A percentile compares a stretch with the other conserved stretches of the same genome.
These are phyloP conservation scores for Hydropotes inermis DNA, from an alignment of 2,113 vertebrate species.

Conservation along the genomic window DNA sequence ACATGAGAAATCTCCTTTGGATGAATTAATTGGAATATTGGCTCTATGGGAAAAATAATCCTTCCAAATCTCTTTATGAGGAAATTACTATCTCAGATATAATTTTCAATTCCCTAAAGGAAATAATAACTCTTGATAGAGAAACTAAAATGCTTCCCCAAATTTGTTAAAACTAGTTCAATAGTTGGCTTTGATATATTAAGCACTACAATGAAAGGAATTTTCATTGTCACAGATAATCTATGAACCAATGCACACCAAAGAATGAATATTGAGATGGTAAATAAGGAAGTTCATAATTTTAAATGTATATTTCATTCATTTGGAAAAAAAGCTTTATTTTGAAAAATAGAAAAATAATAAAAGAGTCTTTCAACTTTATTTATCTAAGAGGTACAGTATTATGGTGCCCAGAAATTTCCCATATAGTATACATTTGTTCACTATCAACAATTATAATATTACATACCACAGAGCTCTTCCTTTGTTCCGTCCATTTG, in stretches of 20 bases:
- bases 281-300: background rate
- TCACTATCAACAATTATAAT: background rate
- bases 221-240: conserved; percentile 8
- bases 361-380: background rate
- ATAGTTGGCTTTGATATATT: background rate
- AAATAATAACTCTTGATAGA: conserved; percentile 32
- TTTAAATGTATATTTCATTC: background rate
- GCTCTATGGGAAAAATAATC: conserved; percentile 41
- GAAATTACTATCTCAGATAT: conserved; percentile 60
- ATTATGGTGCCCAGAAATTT: background rate
- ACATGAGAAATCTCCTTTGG: conserved; percentile 36
- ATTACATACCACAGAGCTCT: background rate
- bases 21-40: conserved; percentile 56
- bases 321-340: background rate
- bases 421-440: background rate
- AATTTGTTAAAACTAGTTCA: conserved; percentile 36
- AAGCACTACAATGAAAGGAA: background rate
- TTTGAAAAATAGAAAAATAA: conserved; percentile 13
- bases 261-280: background rate
- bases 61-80: conserved; percentile 58
- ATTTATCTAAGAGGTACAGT: background rate
- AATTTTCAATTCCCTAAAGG: conserved; percentile 47
- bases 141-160: conserved; percentile 27
- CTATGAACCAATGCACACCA: background rate
- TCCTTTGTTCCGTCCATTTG: background rate